Evolutionary conservation across 1,140 invertebrate genomes (phyloP).

Genomic region (Sinonovacula constricta): DNA sequence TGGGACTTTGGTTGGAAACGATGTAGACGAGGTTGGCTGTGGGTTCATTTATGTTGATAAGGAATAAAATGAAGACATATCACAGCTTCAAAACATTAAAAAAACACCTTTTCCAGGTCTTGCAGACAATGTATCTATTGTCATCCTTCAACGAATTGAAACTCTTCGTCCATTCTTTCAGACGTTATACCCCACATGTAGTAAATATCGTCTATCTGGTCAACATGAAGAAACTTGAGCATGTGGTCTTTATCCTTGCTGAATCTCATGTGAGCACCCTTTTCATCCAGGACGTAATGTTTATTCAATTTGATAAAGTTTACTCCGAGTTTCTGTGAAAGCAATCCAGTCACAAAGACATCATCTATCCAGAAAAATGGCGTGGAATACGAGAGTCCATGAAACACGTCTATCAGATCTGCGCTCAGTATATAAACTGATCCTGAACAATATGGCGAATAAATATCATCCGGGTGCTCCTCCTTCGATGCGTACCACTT

Average conservation of each 20-base stretch:
- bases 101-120: no score
- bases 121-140: no score
- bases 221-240: constrained; percentile 44
- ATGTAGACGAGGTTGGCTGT: no score
- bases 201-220: no score
- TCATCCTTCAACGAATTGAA: no score
- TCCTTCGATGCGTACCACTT: constrained; percentile 73
- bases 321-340: constrained; percentile 52
- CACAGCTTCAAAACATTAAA: no score
- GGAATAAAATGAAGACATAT: no score
- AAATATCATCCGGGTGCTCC: constrained; percentile 72
- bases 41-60: no score
- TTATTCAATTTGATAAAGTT: constrained; percentile 45
- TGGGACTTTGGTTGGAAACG: no score
- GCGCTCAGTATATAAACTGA: constrained; percentile 73
- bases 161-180: no score
- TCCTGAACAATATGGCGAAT: constrained; percentile 77
- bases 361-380: constrained; percentile 76
- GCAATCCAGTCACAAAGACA: constrained; percentile 74
- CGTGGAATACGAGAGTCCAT: constrained; percentile 56
- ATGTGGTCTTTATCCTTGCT: constrained; percentile 37
- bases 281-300: constrained; percentile 41
- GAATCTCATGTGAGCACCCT: constrained; percentile 32
- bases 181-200: no score
- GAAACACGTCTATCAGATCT: constrained; percentile 69